Conservation (phyloP, 1,140 invertebrate genomes). For the Lepidotrigona ventralis region DNA sequence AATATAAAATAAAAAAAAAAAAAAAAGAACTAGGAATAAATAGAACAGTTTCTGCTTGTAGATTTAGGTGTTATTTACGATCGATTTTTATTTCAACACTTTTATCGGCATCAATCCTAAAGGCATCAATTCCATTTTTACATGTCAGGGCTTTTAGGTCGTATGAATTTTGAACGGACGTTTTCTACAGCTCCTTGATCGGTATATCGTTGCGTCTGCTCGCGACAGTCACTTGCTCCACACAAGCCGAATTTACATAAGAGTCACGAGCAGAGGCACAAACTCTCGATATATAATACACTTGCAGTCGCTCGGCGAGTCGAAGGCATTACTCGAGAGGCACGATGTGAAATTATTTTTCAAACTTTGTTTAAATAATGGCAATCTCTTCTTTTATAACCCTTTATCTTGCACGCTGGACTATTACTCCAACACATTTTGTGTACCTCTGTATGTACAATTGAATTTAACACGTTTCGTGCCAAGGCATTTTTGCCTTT, state of each 20-base stretch:
- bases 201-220: not conserved
- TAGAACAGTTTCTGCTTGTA: no score
- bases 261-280: not conserved
- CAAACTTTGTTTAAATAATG: no score
- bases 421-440: no score
- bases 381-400: no score
- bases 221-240: slow-evolving; percentile 12
- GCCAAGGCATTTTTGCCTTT: no score
- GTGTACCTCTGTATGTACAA: no score
- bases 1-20: no score
- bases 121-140: not conserved
- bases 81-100: not conserved
- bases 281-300: not conserved
- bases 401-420: no score
- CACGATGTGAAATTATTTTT: no score
- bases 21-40: no score
- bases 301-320: not conserved
- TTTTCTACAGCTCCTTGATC: not conserved
- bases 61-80: no score
- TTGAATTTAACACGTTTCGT: no score
- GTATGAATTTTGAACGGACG: not conserved
- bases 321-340: not conserved
- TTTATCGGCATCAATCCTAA: not conserved
- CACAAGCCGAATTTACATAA: slow-evolving; percentile 9
- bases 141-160: not conserved